A percentile compares a stretch with the other conserved stretches of the same genome.
phyloP scores from a whole-genome alignment of 2,888 invertebrate species.

The Stenotaenia linearis region DNA sequence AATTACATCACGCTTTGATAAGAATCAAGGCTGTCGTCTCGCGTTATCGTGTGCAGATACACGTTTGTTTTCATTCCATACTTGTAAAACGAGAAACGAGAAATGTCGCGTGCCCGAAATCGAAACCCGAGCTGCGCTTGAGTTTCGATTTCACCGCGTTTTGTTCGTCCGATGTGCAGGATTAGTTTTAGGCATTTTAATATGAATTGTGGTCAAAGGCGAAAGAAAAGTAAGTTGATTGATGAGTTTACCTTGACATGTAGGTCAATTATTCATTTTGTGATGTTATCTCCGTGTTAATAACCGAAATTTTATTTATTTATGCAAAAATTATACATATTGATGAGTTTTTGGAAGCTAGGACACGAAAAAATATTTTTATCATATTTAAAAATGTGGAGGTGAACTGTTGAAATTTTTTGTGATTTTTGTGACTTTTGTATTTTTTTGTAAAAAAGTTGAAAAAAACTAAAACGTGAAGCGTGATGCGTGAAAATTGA shows the following conservation, averaged over 20 bases:
- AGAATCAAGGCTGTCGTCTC: not conserved
- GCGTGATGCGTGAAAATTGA: constrained; percentile 24
- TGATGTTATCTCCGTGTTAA: not conserved
- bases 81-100: not conserved
- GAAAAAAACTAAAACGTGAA: not conserved
- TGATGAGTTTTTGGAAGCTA: no score
- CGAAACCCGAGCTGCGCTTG: not conserved
- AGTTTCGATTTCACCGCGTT: not conserved
- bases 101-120: not conserved
- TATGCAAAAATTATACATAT: no score
- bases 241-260: not conserved
- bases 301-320: not conserved
- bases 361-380: no score
- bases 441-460: not conserved
- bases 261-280: not conserved
- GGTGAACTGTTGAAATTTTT: not conserved
- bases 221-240: constrained; percentile 4
- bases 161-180: no score
- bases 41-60: not conserved
- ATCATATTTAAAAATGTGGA: no score
- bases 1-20: not conserved
- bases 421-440: not conserved
- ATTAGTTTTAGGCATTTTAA: not conserved
- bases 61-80: not conserved
- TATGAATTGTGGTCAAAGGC: not conserved